Percentiles rank a stretch among this genome's conserved stretches.
Evolutionary conservation across 2,888 invertebrate genomes (phyloP).

Genomic region (Dugesia japonica): DNA sequence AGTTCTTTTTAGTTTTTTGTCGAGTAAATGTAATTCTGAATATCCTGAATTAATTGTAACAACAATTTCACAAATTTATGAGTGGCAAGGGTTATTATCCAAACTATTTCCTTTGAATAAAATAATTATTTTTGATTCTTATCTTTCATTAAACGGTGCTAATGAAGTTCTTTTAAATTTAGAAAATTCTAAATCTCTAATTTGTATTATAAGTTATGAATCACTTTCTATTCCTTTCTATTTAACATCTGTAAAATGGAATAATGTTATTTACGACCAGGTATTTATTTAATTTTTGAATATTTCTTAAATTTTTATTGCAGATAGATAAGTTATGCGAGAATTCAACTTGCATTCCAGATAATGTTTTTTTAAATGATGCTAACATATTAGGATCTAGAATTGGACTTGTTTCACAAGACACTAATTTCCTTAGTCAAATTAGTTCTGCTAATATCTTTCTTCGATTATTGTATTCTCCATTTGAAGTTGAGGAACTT

Average conservation of each 20-base stretch:
- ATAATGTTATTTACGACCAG: background rate
- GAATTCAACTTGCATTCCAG: background rate
- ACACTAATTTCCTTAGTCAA: background rate
- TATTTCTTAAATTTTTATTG: background rate
- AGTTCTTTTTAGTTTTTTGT: background rate
- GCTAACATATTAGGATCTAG: background rate
- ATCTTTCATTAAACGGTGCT: background rate
- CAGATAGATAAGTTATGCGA: background rate
- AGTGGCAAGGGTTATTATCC: background rate
- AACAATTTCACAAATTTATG: background rate
- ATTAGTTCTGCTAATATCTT: background rate
- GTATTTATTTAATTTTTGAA: background rate
- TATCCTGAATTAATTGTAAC: background rate
- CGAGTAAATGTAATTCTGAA: background rate
- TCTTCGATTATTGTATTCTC: background rate
- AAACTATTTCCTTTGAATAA: background rate
- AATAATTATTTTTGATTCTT: background rate
- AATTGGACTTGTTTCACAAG: background rate
- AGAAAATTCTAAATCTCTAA: background rate
- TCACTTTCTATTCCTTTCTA: background rate
- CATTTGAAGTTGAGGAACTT: background rate
- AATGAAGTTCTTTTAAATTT: background rate
- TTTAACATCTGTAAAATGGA: background rate
- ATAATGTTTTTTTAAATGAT: background rate
- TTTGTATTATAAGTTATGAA: background rate